These are phyloP conservation scores for Tokudaia muenninki DNA, from an alignment of 2,797 vertebrate species.

Conservation along the genomic window DNA sequence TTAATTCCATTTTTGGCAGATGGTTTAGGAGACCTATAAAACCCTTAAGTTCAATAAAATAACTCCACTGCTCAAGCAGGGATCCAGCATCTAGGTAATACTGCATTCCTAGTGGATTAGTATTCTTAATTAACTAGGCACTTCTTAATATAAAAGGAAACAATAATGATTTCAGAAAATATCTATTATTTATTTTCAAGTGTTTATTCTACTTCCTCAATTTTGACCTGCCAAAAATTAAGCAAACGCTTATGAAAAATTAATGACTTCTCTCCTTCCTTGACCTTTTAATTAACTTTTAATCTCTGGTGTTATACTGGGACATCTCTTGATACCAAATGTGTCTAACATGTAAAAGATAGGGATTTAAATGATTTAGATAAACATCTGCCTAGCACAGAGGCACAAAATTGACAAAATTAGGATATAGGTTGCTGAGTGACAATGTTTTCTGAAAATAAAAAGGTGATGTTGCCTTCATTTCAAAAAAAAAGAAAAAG, in stretches of 20 bases:
- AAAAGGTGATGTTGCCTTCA: conserved; percentile 25
- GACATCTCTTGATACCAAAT: conserved; percentile 85
- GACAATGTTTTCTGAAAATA: conserved; percentile 72
- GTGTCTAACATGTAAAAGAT: conserved; percentile 84
- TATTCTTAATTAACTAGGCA: conserved; percentile 78
- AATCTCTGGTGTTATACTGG: conserved; percentile 86
- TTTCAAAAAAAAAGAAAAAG: conserved; percentile 1
- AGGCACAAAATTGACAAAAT: conserved; percentile 83
- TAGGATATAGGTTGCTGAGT: conserved; percentile 76
- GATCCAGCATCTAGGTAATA: conserved; percentile 7
- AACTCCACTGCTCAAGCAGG: conserved; percentile 70
- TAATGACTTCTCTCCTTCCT: conserved; percentile 84
- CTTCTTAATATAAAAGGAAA: conserved; percentile 65
- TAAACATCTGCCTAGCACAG: conserved; percentile 86
- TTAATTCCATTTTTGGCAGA: conserved; percentile 45
- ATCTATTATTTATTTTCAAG: conserved; percentile 76
- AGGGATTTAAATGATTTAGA: conserved; percentile 88
- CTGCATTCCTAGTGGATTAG: conserved; percentile 67
- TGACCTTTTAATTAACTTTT: conserved; percentile 89
- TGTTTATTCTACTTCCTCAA: conserved; percentile 73
- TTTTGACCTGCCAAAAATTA: conserved; percentile 84
- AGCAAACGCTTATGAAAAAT: conserved; percentile 81
- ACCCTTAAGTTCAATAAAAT: conserved; percentile 72
- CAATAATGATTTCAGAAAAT: conserved; percentile 78
- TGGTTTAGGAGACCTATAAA: conserved; percentile 67